Base-by-base conservation (phyloP, 2,888 invertebrate genomes). In the Nasonia oneida region DNA sequence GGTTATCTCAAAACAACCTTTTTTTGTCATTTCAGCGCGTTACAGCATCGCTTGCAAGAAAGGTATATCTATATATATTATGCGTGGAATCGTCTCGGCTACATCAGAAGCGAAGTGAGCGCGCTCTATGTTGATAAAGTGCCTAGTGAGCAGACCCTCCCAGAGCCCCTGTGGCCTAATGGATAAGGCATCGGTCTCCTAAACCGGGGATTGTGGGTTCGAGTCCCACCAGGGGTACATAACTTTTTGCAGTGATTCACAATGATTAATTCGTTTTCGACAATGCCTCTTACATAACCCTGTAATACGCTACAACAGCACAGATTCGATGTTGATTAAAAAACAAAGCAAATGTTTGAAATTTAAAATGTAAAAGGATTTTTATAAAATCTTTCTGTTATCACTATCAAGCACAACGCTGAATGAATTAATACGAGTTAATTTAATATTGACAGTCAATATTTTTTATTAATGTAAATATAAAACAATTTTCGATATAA, bases 141-240 rank as follows among this genome's bases (percentile, higher is more conserved):
- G 23, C 29, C 10, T 76, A 42, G 10, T 47, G 42, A n/a, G 15
- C 18, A 42, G 12, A 39, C 6, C 78, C 18, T 57, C 53, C 53
- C 87, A 89, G 89, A 84, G 96, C 96, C 96, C 96, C 96, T 96
- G 96, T 96, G 96, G 96, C 96, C 96, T 96, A 96, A 96, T 96
- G 96, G 96, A 96, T 96, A 96, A 96, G 96, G 96, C 96, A 96
- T 96, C 96, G 96, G 96, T 96, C 96, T 96, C 96, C 96, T 96
- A 96, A 96, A 96, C 96, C 96, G 96, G 96, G 96, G 96, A 96
- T 95, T 96, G 96, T 96, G 96, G 96, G 96, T 96, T 96, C 96
- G 96, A 96, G 96, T 96, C 96, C 96, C 96, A 96, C 96, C 96
- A 96, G 96, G 96, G 96, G 96, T 96, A 96, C 93, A 83, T 1